Base-by-base conservation (phyloP, 2,797 vertebrate species). In the Myoxocephalus aenaeus region DNA sequence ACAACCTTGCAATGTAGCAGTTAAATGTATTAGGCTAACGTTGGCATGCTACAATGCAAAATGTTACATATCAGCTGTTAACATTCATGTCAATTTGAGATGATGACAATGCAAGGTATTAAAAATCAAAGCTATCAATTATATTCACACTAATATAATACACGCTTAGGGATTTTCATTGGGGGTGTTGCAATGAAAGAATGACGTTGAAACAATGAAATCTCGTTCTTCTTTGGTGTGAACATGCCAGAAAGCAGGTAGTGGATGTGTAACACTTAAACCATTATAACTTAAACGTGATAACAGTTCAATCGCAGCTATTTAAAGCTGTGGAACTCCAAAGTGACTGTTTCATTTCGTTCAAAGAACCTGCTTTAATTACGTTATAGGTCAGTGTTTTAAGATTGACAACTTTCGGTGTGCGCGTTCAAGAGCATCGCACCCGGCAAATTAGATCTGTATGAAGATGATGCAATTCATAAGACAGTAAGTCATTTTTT, bases 351-450 rank as follows among this genome's bases (percentile, higher is more conserved):
- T 68, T 80, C 12, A 77, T 42, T 73, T 66, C 73, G 40, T 76
- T 76, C 48, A 77, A 72, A 72, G 73, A 71, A 82, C 48, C 50
- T 25, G 59, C 15, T 54, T 64, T 66, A 76, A 85, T 87, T 80
- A 77, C 51, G 57, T 79, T 46, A 72, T 51, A 25, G 25, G 63
- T 56, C 70, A 63, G 73, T 46, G 61, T 76, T 65, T 80, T 63
- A 86, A 81, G 72, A 69, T 44, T 40, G 44, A 14, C 40, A n/a
- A 68, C 56, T 38, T 61, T 72, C 36, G 32, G 12, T 61, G 66
- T 34, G 29, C 50, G 22, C 50, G 22, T 73, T 29, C 67, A 12
- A 66, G 57, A 71, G n/a, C 22, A 66, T 13, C 48, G 57, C 65
- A 84, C 51, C 74, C 73, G 59, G 65, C 32, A 62, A 68, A 69